Evolutionary conservation across 2,797 vertebrate genomes (phyloP).

Genomic region (Macropus fuliginosus): DNA sequence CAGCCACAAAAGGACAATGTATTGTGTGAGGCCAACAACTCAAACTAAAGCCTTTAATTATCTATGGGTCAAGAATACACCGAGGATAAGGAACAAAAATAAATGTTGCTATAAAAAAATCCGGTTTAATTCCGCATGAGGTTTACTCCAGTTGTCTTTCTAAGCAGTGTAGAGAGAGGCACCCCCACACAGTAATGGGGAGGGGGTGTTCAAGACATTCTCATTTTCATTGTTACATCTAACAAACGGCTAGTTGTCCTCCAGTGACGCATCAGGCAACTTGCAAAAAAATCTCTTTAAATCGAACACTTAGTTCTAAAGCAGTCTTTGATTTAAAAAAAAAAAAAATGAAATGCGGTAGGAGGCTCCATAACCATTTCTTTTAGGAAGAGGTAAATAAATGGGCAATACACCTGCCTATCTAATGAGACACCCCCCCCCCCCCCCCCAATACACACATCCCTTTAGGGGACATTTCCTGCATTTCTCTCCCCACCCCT

Average conservation of each 20-base stretch:
- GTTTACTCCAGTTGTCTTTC: neutral
- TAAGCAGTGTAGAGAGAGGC: constrained; percentile 62
- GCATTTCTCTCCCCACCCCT: neutral
- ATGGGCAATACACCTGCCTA: neutral
- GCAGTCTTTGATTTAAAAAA: neutral
- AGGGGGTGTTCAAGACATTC: neutral
- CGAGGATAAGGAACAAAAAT: constrained; percentile 88
- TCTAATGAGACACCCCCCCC: too few relatives aligned
- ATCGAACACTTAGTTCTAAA: neutral
- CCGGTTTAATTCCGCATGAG: constrained; percentile 57
- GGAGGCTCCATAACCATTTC: neutral
- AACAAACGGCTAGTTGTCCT: neutral
- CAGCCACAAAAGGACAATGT: constrained; percentile 87
- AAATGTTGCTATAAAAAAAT: constrained; percentile 82
- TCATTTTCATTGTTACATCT: neutral
- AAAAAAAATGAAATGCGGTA: neutral
- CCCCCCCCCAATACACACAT: neutral
- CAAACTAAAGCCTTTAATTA: constrained; percentile 90
- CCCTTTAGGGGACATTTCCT: neutral
- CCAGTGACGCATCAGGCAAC: neutral
- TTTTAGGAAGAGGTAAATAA: neutral
- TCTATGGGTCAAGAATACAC: constrained; percentile 89
- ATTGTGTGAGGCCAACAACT: constrained; percentile 84
- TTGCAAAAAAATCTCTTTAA: neutral
- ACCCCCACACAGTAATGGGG: neutral